phyloP scores from a whole-genome alignment of 2,113 vertebrate genomes.

The Lutjanus erythropterus region DNA sequence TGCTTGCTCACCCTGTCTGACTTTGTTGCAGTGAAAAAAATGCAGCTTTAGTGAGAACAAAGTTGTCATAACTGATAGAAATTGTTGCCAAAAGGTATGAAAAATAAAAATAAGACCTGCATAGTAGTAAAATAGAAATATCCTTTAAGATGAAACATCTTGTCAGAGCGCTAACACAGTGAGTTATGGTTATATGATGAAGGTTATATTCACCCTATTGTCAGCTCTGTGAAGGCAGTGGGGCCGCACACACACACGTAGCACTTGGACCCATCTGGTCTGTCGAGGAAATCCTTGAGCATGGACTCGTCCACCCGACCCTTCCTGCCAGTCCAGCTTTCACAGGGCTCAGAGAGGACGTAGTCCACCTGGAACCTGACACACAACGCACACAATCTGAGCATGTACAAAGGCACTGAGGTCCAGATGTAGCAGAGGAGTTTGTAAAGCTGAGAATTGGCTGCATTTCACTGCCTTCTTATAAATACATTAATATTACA shows the following conservation, averaged over 20 bases:
- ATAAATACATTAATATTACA: not conserved
- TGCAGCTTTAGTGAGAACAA: not conserved
- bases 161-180: not conserved
- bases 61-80: not conserved
- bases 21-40: not conserved
- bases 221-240: constrained; percentile 89
- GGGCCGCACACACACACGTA: constrained; percentile 94
- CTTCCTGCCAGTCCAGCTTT: constrained; percentile 87
- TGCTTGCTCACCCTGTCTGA: not conserved
- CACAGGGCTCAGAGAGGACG: constrained; percentile 89
- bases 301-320: constrained; percentile 87
- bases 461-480: not conserved
- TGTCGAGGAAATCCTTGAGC: constrained; percentile 86
- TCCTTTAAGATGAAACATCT: not conserved
- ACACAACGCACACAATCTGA: not conserved
- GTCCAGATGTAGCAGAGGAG: too few species aligned
- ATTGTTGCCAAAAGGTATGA: not conserved
- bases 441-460: not conserved
- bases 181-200: not conserved
- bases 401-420: not conserved
- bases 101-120: not conserved
- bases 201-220: constrained; percentile 82
- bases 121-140: not conserved
- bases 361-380: constrained; percentile 92
- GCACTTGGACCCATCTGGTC: constrained; percentile 82